Evolutionary conservation across 2,113 vertebrate species (phyloP), one percentile per base, ranked within the genome.

Genomic region (Colistium nudipinnis): DNA sequence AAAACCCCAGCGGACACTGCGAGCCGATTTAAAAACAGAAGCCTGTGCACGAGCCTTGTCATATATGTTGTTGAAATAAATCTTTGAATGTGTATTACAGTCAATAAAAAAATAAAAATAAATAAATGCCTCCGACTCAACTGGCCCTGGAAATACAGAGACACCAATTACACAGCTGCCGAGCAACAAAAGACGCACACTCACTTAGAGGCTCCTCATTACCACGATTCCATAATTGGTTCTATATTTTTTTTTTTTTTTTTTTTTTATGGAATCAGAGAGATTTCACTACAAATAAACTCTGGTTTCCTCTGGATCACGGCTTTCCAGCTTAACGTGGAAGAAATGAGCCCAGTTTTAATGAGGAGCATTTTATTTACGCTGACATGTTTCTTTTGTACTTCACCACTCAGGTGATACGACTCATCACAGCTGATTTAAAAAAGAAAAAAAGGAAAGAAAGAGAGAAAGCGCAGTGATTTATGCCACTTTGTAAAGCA

Each of bases 151-250:
- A 67, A 78, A 78, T 65, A 60, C 82, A 84, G 70, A 73, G 38
- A 52, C 48, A 74, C 71, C 83, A 89, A 89, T 90, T 88, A 89
- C 74, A 83, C 88, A 86, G 84, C 80, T 83, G 78, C 79, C 68
- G 68, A 54, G 73, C 65, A 87, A 90, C 87, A 90, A 86, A 87
- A 81, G 72, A 84, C 38, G 28, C 62, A 63, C 81, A 85, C 76
- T 85, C 81, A 85, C 76, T 85, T 69, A 86, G 76, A 85, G 79
- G 66, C 82, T 81, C 57, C 84, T 90, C 83, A 76, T 92, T 84
- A 88, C 81, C 70, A 82, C 74, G 83, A 86, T 62, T 77, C 79
- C 63, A 81, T 85, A 88, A 91, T 89, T 91, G 87, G 74, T 85
- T 88, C 74, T 68, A 68, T 77, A 70, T 81, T 90, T 88, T 64